Base-by-base conservation (phyloP, 1,140 invertebrate species). In the Euwallacea similis region DNA sequence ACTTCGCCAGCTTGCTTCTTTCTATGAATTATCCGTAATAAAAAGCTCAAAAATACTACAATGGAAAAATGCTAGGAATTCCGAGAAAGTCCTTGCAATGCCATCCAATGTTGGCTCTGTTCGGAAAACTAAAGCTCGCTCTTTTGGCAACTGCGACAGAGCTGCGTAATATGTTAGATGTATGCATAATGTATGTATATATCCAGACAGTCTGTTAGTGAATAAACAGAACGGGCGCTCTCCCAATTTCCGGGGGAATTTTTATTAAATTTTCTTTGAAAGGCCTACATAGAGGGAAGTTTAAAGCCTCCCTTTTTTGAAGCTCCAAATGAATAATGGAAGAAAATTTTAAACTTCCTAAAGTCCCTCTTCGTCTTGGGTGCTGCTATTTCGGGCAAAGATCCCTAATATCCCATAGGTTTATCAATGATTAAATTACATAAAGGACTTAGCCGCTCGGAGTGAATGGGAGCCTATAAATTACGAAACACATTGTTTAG, bases 401-500 rank as follows among this genome's bases (percentile, higher is more conserved):
- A 60, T 21, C 42, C 60, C 60, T 62, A 62, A 62, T 55, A 56
- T 56, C 55, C 16, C 64, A 42, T 41, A 56, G 47, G 41, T 66
- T 66, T 56, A 54, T 66, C 64, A 66, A 66, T 66, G 64, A 66
- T 66, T 54, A 66, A 66, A 66, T 66, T 66, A 66, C 46, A 66
- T 66, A 66, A 53, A 66, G 53, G 64, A 15, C 11, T 33, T 33
- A 33, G 21, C 4, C 4, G 21, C 56, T 53, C 54, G 41, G 9
- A n/a, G 7, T 69, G 58, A 69, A 69, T 69, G 44, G 69, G 44
- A 15, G 13, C 54, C 55, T 47, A 71, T 71, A 71, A 71, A 71
- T 71, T 66, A 71, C 21, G 55, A 65, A 60, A 71, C 63, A 71
- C 63, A 65, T 71, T 71, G 69, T 71, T 71, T 71, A 65, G 69